Conservation (phyloP, 2,888 invertebrate genomes). For the Thymelicus lineola region DNA sequence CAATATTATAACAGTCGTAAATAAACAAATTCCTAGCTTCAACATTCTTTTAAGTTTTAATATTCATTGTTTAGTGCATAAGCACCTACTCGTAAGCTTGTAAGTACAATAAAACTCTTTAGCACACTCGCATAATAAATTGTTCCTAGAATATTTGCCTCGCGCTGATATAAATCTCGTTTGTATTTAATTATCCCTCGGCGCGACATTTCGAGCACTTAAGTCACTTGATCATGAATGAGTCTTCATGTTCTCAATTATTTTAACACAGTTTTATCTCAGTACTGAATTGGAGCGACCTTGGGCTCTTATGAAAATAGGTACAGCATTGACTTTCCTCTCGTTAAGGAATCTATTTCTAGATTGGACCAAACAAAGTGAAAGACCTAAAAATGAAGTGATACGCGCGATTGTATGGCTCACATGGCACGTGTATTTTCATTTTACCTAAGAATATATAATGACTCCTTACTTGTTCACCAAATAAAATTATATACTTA, state of each 20-base stretch:
- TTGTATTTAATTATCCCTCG: slow-evolving; percentile 26
- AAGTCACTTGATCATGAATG: slow-evolving; percentile 29
- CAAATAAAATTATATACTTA: too few species aligned
- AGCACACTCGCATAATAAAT: slow-evolving; percentile 13
- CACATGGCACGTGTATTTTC: not conserved
- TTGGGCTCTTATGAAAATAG: slow-evolving; percentile 28
- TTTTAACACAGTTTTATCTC: slow-evolving; percentile 36
- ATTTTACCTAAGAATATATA: too few species aligned
- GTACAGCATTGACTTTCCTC: slow-evolving; percentile 34
- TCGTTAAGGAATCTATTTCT: slow-evolving; percentile 32
- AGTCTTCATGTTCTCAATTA: slow-evolving; percentile 32
- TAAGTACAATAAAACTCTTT: slow-evolving; percentile 12
- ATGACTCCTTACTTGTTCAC: too few species aligned
- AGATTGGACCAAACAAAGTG: slow-evolving; percentile 22
- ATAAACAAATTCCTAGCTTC: not conserved
- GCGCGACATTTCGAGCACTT: slow-evolving; percentile 33
- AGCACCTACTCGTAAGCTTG: not conserved
- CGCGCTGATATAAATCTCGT: slow-evolving; percentile 7
- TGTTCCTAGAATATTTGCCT: slow-evolving; percentile 13
- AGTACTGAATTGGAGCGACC: slow-evolving; percentile 24
- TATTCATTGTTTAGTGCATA: not conserved
- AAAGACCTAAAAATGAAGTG: slow-evolving; percentile 25
- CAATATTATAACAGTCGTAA: not conserved
- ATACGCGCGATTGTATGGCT: not conserved
- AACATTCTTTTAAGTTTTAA: too few species aligned